Conservation (phyloP, 2,113 vertebrate species). For the Pogona vitticeps region DNA sequence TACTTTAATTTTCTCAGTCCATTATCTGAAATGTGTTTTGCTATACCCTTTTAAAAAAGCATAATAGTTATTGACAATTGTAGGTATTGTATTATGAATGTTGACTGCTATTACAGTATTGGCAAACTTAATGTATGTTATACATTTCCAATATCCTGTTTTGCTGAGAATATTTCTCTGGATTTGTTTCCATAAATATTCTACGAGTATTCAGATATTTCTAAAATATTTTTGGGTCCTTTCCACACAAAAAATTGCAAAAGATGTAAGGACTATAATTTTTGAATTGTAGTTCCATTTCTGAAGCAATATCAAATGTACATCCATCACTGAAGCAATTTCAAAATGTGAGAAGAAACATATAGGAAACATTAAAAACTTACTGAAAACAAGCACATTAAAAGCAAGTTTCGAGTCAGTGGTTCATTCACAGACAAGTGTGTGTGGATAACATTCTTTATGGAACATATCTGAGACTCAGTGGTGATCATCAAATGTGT, state of each 20-base stretch:
- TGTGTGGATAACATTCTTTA: conserved; percentile 15
- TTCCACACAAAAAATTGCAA: conserved; percentile 25
- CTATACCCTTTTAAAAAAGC: neutral
- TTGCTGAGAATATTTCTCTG: neutral
- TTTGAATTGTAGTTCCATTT: neutral
- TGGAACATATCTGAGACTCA: neutral
- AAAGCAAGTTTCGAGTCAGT: neutral
- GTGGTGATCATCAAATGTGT: accelerated
- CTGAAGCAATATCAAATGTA: neutral
- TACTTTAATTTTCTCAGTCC: neutral
- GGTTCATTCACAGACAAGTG: neutral
- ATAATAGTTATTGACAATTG: neutral
- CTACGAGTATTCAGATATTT: conserved; percentile 2
- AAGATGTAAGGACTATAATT: neutral
- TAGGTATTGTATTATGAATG: neutral
- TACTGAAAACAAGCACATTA: neutral
- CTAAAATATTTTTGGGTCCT: neutral
- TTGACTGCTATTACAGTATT: neutral
- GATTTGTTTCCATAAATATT: neutral
- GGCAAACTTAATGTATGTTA: neutral
- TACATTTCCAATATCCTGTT: neutral
- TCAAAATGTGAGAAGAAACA: neutral
- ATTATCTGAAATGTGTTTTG: neutral
- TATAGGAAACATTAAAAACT: neutral
- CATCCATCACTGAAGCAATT: neutral